These are phyloP conservation scores for Poeciliopsis occidentalis DNA, from an alignment of 2,113 vertebrate species.

Conservation along the genomic window DNA sequence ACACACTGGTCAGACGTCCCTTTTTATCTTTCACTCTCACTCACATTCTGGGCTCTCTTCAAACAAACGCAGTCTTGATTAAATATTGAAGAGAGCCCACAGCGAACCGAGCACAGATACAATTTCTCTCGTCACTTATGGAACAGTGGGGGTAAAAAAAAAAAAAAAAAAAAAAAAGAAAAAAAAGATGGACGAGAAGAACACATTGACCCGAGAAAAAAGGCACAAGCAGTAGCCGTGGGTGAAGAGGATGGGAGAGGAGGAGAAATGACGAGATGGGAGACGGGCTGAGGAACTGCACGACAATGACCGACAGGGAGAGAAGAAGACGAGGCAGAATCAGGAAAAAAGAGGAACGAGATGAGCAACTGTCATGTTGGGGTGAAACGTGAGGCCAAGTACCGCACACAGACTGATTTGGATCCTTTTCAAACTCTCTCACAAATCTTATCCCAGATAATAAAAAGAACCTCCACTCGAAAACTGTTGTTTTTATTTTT, in stretches of 20 bases:
- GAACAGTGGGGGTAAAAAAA: constrained; percentile 24
- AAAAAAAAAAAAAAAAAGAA: constrained; percentile 7
- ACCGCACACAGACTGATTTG: no score
- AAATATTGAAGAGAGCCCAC: constrained; percentile 80
- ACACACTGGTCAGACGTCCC: constrained; percentile 39
- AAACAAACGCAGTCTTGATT: constrained; percentile 77
- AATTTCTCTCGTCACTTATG: constrained; percentile 53
- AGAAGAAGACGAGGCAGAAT: constrained; percentile 11
- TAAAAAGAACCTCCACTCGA: neutral
- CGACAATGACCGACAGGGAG: constrained; percentile 4
- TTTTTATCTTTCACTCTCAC: constrained; percentile 60
- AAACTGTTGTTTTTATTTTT: neutral
- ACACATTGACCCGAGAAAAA: constrained; percentile 13
- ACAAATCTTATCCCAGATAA: neutral
- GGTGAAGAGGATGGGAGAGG: constrained; percentile 4
- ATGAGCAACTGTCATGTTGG: constrained; percentile 8
- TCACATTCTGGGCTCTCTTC: constrained; percentile 67
- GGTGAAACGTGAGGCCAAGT: neutral
- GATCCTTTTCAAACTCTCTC: neutral
- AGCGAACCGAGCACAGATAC: constrained; percentile 60
- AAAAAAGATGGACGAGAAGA: constrained; percentile 10
- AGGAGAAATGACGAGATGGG: neutral
- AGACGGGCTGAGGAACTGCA: neutral
- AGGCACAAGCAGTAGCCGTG: constrained; percentile 21
- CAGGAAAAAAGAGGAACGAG: constrained; percentile 6